These are phyloP conservation scores for Drosophila meridiana DNA, from an alignment of 2,888 invertebrate species.

Conservation along the genomic window DNA sequence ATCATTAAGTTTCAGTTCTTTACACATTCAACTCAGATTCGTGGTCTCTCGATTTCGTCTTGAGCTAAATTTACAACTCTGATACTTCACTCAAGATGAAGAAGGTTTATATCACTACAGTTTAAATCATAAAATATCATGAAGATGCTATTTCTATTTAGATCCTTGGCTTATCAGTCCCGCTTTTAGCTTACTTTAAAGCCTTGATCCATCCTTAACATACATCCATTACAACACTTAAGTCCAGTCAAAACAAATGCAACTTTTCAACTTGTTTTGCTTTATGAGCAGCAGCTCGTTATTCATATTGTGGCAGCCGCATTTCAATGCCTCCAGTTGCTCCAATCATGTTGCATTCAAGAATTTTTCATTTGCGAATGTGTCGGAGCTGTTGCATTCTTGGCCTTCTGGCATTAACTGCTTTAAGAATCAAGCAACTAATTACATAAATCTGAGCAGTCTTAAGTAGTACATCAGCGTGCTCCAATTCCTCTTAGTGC, in stretches of 20 bases:
- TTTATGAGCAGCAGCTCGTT: background rate
- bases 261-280: background rate
- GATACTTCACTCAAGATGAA: too few relatives aligned
- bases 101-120: too few relatives aligned
- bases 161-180: background rate
- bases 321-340: background rate
- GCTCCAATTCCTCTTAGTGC: slow-evolving; percentile 1
- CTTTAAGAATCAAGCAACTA: slow-evolving; percentile 52
- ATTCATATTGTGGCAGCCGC: background rate
- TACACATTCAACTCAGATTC: too few relatives aligned
- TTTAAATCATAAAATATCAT: too few relatives aligned
- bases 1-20: too few relatives aligned
- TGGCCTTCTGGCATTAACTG: slow-evolving; percentile 6
- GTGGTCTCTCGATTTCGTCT: too few relatives aligned
- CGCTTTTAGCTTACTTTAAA: background rate
- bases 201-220: background rate
- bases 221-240: background rate
- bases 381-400: background rate
- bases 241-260: background rate
- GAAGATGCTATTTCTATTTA: too few relatives aligned
- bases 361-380: background rate
- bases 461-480: background rate
- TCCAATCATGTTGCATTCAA: background rate
- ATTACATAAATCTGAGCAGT: slow-evolving; percentile 58
- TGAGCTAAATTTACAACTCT: too few relatives aligned